Percentiles rank a stretch among this genome's conserved stretches.
phyloP scores from a whole-genome alignment of 2,888 invertebrate species.

The Polyommatus iphigenia region DNA sequence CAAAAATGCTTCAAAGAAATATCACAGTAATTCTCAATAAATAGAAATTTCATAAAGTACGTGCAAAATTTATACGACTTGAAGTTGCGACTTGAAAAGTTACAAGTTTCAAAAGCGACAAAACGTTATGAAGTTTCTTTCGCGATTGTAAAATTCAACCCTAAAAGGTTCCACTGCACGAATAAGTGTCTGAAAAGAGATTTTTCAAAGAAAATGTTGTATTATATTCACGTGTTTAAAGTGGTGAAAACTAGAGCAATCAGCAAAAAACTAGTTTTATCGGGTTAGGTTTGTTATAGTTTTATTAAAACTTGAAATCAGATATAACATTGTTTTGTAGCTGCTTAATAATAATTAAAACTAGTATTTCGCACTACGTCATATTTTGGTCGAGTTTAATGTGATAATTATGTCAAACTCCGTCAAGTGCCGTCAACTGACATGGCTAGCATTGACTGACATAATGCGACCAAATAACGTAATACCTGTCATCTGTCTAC shows the following conservation, averaged over 20 bases:
- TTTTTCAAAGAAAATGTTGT: not conserved
- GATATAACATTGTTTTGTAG: not conserved
- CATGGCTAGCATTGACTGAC: too few species aligned
- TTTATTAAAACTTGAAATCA: not conserved
- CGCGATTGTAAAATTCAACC: constrained; percentile 55
- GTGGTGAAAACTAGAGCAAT: not conserved
- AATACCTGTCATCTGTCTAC: too few species aligned
- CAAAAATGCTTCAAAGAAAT: not conserved
- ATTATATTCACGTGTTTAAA: not conserved
- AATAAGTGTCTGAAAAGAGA: constrained; percentile 53
- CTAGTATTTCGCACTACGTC: too few species aligned
- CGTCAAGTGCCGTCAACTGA: too few species aligned
- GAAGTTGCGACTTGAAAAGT: constrained; percentile 52
- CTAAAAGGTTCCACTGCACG: constrained; percentile 40
- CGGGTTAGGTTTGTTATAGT: too few species aligned
- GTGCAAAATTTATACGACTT: constrained; percentile 45
- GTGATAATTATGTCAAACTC: too few species aligned
- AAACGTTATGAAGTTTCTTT: constrained; percentile 48
- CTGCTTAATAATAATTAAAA: not conserved
- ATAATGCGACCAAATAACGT: too few species aligned
- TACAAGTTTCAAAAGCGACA: constrained; percentile 47
- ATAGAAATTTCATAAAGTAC: constrained; percentile 25
- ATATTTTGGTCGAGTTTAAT: too few species aligned
- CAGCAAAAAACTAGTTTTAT: not conserved
- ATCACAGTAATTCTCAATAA: constrained; percentile 21